Evolutionary conservation across 2,888 invertebrate genomes (phyloP).

Genomic region (Molorchus minor): DNA sequence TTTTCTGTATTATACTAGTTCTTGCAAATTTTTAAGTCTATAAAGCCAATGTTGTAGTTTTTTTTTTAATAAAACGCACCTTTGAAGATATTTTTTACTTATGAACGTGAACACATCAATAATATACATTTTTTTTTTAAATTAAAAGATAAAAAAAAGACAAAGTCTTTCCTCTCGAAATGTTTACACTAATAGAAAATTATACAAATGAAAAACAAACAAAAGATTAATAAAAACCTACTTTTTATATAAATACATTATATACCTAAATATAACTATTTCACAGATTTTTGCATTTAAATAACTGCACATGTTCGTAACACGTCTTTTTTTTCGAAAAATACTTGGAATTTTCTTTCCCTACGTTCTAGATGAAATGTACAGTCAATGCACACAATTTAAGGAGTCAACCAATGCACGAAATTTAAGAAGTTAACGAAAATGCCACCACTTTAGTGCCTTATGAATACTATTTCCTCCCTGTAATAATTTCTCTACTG

Average conservation of each 20-base stretch:
- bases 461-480: conserved; percentile 54
- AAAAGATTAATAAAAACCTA: conserved; percentile 38
- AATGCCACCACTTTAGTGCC: conserved; percentile 43
- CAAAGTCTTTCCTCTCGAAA: conserved; percentile 37
- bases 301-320: conserved; percentile 29
- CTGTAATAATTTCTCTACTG: conserved; percentile 47
- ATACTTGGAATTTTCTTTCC: conserved; percentile 41
- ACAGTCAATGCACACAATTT: conserved; percentile 29
- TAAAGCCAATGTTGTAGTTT: not conserved
- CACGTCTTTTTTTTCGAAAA: conserved; percentile 37
- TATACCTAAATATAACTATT: conserved; percentile 51
- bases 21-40: not conserved
- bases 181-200: conserved; percentile 40
- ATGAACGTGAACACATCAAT: conserved; percentile 45
- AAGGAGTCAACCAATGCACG: conserved; percentile 29
- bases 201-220: conserved; percentile 34
- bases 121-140: conserved; percentile 43
- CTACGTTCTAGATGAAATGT: conserved; percentile 30
- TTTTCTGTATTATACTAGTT: not conserved
- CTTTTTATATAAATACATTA: conserved; percentile 42
- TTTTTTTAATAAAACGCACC: conserved; percentile 11
- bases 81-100: conserved; percentile 25
- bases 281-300: conserved; percentile 48
- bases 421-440: too few species aligned
- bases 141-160: conserved; percentile 39